phyloP scores from a whole-genome alignment of 2,888 invertebrate genomes.

The Bruchidius siliquastri region DNA sequence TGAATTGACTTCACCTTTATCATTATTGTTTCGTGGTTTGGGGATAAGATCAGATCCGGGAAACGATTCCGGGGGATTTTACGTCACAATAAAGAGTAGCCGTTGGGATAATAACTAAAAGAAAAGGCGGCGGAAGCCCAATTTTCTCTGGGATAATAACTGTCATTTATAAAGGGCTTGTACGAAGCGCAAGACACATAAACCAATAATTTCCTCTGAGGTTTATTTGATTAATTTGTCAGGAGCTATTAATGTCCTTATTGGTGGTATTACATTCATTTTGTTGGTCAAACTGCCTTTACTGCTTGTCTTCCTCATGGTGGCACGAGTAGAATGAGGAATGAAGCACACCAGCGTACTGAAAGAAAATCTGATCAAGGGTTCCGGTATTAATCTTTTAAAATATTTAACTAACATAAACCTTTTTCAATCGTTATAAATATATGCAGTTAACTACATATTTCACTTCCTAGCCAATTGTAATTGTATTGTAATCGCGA shows the following conservation, averaged over 20 bases:
- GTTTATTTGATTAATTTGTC: constrained; percentile 39
- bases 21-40: too few relatives aligned
- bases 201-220: constrained; percentile 32
- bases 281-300: constrained; percentile 6
- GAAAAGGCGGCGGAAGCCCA: background rate
- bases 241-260: constrained; percentile 36
- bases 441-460: too few relatives aligned
- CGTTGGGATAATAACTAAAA: background rate
- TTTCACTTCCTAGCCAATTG: too few relatives aligned
- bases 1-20: too few relatives aligned
- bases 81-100: too few relatives aligned
- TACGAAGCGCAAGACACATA: constrained; percentile 22
- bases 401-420: too few relatives aligned
- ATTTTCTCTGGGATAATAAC: constrained; percentile 11
- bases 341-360: background rate
- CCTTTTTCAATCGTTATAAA: too few relatives aligned
- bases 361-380: too few relatives aligned
- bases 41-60: too few relatives aligned
- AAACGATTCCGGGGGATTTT: too few relatives aligned
- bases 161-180: constrained; percentile 16
- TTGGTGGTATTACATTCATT: constrained; percentile 17
- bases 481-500: too few relatives aligned
- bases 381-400: too few relatives aligned
- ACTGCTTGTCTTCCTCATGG: background rate
- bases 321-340: background rate